These are phyloP conservation scores for Zosterops borbonicus DNA, from an alignment of 2,113 vertebrate species.

Conservation along the genomic window DNA sequence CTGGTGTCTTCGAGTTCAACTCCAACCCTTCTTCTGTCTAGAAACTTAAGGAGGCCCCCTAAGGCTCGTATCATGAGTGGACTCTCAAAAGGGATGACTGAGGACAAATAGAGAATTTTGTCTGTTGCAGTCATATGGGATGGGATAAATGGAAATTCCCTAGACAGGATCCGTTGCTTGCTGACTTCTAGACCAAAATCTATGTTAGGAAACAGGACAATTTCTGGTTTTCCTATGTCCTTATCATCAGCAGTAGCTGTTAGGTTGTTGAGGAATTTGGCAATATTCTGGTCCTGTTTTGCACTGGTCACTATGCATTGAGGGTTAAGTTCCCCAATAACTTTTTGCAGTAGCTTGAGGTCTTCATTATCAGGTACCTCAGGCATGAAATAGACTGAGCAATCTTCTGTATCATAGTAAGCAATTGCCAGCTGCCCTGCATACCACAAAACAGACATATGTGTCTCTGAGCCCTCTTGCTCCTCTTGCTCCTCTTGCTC, in stretches of 20 bases:
- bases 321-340: slow-evolving; percentile 84
- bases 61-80: slow-evolving; percentile 86
- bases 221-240: slow-evolving; percentile 74
- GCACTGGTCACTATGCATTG: slow-evolving; percentile 87
- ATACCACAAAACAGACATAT: slow-evolving; percentile 85
- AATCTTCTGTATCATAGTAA: slow-evolving; percentile 89
- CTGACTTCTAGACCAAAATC: slow-evolving; percentile 92
- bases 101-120: slow-evolving; percentile 88
- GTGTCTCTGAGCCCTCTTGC: slow-evolving; percentile 67
- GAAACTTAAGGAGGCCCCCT: slow-evolving; percentile 90
- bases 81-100: slow-evolving; percentile 88
- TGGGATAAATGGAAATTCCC: slow-evolving; percentile 86
- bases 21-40: slow-evolving; percentile 90
- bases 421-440: slow-evolving; percentile 83
- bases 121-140: slow-evolving; percentile 83
- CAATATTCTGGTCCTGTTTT: slow-evolving; percentile 87
- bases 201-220: slow-evolving; percentile 85
- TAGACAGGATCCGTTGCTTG: slow-evolving; percentile 89
- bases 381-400: slow-evolving; percentile 84
- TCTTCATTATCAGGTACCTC: slow-evolving; percentile 82
- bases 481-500: slow-evolving; percentile 49
- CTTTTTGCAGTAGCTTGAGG: slow-evolving; percentile 84
- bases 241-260: slow-evolving; percentile 61
- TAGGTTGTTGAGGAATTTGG: slow-evolving; percentile 79
- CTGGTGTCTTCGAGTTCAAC: slow-evolving; percentile 89